These are phyloP conservation scores for Cryptophagus acutangulus DNA, from an alignment of 2,888 invertebrate genomes.

Conservation along the genomic window DNA sequence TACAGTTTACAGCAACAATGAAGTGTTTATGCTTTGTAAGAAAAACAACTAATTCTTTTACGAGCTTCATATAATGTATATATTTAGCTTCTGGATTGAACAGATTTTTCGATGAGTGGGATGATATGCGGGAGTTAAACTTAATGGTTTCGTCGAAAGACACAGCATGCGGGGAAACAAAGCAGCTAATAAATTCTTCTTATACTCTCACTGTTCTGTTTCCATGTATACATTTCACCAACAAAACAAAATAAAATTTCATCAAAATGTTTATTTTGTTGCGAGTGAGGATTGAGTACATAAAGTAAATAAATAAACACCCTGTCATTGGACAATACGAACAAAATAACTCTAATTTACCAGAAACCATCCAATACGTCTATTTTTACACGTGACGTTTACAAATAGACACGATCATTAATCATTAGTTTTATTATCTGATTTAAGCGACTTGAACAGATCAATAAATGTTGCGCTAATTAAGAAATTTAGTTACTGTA, in stretches of 20 bases:
- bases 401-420: too few species aligned
- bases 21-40: constrained; percentile 24
- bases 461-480: too few species aligned
- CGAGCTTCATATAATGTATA: constrained; percentile 7
- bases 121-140: constrained; percentile 20
- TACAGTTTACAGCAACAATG: constrained; percentile 26
- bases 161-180: constrained; percentile 33
- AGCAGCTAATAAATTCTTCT: constrained; percentile 35
- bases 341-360: too few species aligned
- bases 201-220: constrained; percentile 35
- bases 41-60: constrained; percentile 17
- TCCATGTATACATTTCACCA: too few species aligned
- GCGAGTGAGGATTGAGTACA: constrained; percentile 35
- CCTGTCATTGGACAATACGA: too few species aligned
- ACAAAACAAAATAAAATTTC: too few species aligned
- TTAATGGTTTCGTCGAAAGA: constrained; percentile 35
- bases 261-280: too few species aligned
- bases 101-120: constrained; percentile 16
- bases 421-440: too few species aligned
- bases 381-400: too few species aligned
- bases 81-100: constrained; percentile 15
- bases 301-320: constrained; percentile 37
- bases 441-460: too few species aligned
- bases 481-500: too few species aligned
- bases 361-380: too few species aligned